These are phyloP conservation scores for Caloenas nicobarica DNA, from an alignment of 2,113 vertebrate species.

Conservation along the genomic window DNA sequence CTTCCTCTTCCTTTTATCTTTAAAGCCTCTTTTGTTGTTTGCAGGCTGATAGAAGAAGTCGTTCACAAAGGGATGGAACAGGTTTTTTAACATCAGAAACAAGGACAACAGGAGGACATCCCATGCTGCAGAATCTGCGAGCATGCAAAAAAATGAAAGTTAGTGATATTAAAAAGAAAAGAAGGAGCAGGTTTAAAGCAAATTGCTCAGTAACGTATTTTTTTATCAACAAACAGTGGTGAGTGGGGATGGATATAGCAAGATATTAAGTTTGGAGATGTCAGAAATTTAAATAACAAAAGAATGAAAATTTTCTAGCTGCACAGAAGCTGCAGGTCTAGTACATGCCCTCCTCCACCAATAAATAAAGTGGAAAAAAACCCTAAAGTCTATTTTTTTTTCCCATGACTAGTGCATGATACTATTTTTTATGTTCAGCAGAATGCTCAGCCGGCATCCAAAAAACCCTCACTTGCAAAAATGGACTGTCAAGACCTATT, in stretches of 20 bases:
- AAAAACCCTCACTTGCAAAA: not conserved
- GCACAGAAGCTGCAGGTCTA: not conserved
- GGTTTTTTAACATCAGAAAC: constrained; percentile 40
- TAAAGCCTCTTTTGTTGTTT: constrained; percentile 55
- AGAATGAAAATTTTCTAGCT: not conserved
- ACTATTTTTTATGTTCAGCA: not conserved
- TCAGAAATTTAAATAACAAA: constrained; percentile 9
- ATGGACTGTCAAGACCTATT: not conserved
- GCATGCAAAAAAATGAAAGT: not conserved
- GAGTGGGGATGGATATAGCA: not conserved
- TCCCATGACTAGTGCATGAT: not conserved
- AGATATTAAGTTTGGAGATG: not conserved
- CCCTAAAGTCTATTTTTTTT: not conserved
- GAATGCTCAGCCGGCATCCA: constrained; percentile 7
- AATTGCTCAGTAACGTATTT: not conserved
- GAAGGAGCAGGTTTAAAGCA: not conserved
- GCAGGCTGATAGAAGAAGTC: constrained; percentile 11
- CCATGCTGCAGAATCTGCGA: constrained; percentile 19
- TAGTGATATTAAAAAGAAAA: not conserved
- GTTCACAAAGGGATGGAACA: not conserved
- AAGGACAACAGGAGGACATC: constrained; percentile 45
- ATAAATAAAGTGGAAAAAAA: not conserved
- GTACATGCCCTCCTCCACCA: not conserved
- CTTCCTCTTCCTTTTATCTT: constrained; percentile 37
- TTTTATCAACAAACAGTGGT: not conserved